A percentile compares a stretch with the other conserved stretches of the same genome.
Evolutionary conservation across 2,888 invertebrate species (phyloP).

Genomic region (Bedellia somnulentella): DNA sequence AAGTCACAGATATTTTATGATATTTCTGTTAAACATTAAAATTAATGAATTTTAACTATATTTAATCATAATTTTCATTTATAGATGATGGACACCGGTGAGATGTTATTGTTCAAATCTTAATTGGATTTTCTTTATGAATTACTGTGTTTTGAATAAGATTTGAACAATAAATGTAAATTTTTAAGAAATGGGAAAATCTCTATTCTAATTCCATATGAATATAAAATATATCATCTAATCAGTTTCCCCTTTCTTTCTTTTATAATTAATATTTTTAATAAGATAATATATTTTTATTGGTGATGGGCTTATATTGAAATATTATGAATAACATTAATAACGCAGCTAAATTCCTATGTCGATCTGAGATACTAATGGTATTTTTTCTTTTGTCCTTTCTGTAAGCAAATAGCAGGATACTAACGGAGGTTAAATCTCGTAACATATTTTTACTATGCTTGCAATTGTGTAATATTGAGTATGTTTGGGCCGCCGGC

Average conservation of each 20-base stretch:
- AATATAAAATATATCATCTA: no score
- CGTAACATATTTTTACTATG: not conserved
- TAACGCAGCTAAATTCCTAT: constrained; percentile 21
- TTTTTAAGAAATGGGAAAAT: no score
- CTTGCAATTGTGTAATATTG: constrained; percentile 14
- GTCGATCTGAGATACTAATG: constrained; percentile 55
- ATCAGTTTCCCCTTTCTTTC: no score
- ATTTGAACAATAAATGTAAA: not conserved
- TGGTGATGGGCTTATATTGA: constrained; percentile 3
- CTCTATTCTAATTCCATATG: no score
- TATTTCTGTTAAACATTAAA: no score
- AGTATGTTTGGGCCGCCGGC: no score
- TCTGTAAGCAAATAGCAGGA: constrained; percentile 59
- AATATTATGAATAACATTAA: constrained; percentile 13
- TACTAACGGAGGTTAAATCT: constrained; percentile 47
- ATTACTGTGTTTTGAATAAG: not conserved
- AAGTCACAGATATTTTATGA: no score
- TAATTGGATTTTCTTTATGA: not conserved
- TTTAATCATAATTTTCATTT: no score
- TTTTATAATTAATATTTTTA: no score
- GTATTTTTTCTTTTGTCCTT: constrained; percentile 49
- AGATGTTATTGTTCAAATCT: not conserved
- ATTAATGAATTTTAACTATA: no score
- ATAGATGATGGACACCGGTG: no score
- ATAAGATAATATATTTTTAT: constrained; percentile 1